Evolutionary conservation across 1,140 invertebrate genomes (phyloP), one percentile per base, ranked within the genome.

Genomic region (Caerostris extrusa): DNA sequence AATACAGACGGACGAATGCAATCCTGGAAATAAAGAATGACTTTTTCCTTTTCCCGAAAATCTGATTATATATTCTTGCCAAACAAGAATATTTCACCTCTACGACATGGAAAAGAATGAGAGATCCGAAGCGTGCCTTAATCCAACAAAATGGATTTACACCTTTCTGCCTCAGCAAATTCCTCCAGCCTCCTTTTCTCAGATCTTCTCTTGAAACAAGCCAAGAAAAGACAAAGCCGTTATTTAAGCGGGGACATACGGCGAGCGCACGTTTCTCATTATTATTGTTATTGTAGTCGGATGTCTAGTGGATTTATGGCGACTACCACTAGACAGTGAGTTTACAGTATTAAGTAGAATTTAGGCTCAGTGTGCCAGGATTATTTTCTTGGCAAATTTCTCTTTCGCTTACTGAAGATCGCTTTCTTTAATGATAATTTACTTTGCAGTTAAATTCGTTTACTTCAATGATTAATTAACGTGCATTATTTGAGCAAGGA

Each of bases 221-320:
- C 6, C 5, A 19, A 83, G 82, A 83, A 58, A 56, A 83, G 82
- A 83, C 56, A 83, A 83, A 83, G 82, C 55, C 82, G 14, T 83
- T 83, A 83, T 83, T 83, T 83, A 58, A 58, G 82, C 82, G 57
- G 56, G 6, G 82, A 83, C 82, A 17, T 83, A 83, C n/a, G 82
- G 55, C 53, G 55, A 58, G 17, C 3, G 14, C 55, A 58, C 3
- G 55, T 10, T 83, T 83, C 10, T 77, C 71, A 77, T 77, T 77
- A 77, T 77, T 77, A 77, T 77, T 77, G 71, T 50, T 77, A 77
- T 77, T 77, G 8, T 77, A 10, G 10, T 7, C 0, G 8, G 8
- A 50, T 77, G 34, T 53, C 71, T 77, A 50, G 34, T 50, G n/a
- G 56, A 83, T 83, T 83, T 83, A 83, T 58, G 55, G 17, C 7